These are phyloP conservation scores for Mormyrus lacerda DNA, from an alignment of 2,113 vertebrate species.

Conservation along the genomic window DNA sequence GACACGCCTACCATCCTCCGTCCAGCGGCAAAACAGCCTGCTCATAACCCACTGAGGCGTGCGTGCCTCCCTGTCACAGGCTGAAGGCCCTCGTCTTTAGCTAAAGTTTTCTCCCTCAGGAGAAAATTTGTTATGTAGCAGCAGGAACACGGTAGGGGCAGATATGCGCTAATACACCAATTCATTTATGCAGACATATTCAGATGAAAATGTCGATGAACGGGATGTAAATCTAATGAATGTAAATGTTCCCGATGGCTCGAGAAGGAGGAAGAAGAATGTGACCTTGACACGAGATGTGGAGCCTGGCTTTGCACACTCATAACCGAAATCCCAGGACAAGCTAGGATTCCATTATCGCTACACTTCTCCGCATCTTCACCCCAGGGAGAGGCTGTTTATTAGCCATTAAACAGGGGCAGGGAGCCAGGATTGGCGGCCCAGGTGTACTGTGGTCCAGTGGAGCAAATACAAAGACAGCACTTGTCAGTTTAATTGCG, in stretches of 20 bases:
- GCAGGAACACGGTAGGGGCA: neutral
- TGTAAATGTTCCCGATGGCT: neutral
- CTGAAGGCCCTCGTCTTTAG: neutral
- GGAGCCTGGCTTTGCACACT: neutral
- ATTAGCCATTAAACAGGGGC: conserved; percentile 18
- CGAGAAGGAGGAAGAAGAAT: neutral
- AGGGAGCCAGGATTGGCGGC: conserved; percentile 2
- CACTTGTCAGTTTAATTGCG: conserved; percentile 25
- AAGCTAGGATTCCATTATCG: neutral
- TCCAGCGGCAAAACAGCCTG: neutral
- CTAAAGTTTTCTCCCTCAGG: neutral
- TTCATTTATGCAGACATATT: neutral
- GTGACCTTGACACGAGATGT: neutral
- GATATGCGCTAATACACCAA: neutral
- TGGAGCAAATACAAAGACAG: conserved; percentile 27
- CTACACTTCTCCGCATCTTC: neutral
- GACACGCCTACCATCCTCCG: neutral
- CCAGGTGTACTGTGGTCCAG: conserved; percentile 14
- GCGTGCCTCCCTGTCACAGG: neutral
- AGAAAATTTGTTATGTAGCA: conserved; percentile 4
- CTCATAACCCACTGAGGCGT: neutral
- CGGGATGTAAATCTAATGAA: conserved; percentile 2
- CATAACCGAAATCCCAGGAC: neutral
- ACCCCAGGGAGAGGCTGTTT: conserved; percentile 15
- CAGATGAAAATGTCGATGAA: neutral